Evolutionary conservation across 2,113 vertebrate species (phyloP), one percentile per base, ranked within the genome.

Genomic region (Toxostoma redivivum): DNA sequence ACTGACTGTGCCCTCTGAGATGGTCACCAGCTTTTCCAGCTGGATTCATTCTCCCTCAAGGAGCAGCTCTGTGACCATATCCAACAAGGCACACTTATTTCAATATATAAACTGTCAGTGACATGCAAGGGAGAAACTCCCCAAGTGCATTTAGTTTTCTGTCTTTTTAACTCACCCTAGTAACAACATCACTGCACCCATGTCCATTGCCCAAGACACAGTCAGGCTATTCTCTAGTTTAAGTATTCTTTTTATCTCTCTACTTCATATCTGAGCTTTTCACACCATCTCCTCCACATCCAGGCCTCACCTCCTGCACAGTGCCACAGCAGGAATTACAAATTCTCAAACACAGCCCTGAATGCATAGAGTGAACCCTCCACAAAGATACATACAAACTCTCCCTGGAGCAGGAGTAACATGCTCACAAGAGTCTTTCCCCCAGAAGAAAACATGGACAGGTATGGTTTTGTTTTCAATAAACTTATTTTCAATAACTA

Each of bases 291-390:
- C 38, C 23, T 50, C 11, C 54, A 28, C 40, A 69, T 8, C 30
- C 78, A 60, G 21, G 45, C 31, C 70, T 44, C 27, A 18, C 22
- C 40, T 58, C 8, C 28, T 44, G 45, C 62, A 31, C 51, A 57
- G 42, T 5, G 25, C 19, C 45, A 8, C 11, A 60, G 11, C 31
- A 61, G 28, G 37, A 69, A 61, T 15, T 16, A 15, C 9, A 38
- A 31, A 28, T 31, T 20, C 35, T 69, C n/a, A 27, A 37, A 27
- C 7, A 45, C 21, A 62, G 15, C 25, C 19, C 12, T 19, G 53
- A 30, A 66, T 6, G 40, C 4, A n/a, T 40, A 15, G 15, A 3
- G 14, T 3, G 10, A 30, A n/a, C 0, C 7, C 35, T 33, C 22
- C 47, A 4, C 7, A 22, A 2, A 60, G 40, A 31, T 2, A 11